These are phyloP conservation scores for Lophotis ruficrista DNA, from an alignment of 2,113 vertebrate species.

Conservation along the genomic window DNA sequence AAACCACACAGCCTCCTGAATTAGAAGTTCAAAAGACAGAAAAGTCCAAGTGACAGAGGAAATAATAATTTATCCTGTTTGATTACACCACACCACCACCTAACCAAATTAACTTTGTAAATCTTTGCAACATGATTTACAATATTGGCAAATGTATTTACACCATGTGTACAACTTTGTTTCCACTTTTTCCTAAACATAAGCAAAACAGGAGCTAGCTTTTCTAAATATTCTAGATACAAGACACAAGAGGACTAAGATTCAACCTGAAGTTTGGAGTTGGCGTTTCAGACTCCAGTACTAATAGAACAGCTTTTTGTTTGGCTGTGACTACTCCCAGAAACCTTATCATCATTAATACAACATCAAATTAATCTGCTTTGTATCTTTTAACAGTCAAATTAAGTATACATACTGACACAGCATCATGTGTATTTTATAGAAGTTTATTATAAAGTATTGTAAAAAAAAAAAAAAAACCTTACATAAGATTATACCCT, in stretches of 20 bases:
- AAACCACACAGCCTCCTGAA: rapidly evolving
- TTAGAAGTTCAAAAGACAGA: background rate
- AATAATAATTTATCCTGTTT: background rate
- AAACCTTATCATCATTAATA: background rate
- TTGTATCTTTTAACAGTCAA: background rate
- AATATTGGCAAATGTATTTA: background rate
- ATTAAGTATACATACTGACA: background rate
- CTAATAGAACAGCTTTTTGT: background rate
- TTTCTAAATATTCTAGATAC: background rate
- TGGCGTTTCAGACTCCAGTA: background rate
- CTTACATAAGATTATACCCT: background rate
- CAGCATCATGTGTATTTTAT: background rate
- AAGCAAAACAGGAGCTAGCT: background rate
- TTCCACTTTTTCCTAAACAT: background rate
- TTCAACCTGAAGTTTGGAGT: background rate
- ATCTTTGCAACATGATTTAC: background rate
- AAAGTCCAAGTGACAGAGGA: background rate
- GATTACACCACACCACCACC: background rate
- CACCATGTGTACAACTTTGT: background rate
- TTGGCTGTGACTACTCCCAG: background rate
- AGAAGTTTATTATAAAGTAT: background rate
- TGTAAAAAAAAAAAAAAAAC: background rate
- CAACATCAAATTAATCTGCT: background rate
- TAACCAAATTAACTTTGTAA: background rate
- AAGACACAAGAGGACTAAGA: background rate